Conservation (phyloP, 2,888 invertebrate genomes). For the Atrina japonica region DNA sequence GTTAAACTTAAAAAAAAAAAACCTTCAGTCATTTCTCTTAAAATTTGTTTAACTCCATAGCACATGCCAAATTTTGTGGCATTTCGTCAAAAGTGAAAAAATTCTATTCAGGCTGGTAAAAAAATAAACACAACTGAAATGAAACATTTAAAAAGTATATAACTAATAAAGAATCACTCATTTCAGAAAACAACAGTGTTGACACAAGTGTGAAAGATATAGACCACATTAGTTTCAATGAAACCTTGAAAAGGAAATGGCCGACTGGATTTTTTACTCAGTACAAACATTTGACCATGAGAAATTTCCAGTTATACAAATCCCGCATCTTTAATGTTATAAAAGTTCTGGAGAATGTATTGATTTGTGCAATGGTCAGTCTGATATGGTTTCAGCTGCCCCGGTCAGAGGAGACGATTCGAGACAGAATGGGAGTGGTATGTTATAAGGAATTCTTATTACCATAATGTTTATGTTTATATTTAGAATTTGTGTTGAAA, state of each 20-base stretch:
- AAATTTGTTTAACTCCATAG: too few relatives aligned
- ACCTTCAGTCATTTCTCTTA: too few relatives aligned
- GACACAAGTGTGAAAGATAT: too few relatives aligned
- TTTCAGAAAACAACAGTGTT: too few relatives aligned
- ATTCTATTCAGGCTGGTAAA: too few relatives aligned
- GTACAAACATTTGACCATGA: constrained; percentile 86
- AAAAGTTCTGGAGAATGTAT: constrained; percentile 86
- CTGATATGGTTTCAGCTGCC: constrained; percentile 89
- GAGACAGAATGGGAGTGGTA: constrained; percentile 88
- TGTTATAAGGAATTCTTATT: constrained; percentile 29
- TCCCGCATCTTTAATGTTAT: constrained; percentile 88
- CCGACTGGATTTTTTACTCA: constrained; percentile 91
- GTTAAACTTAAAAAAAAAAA: too few relatives aligned
- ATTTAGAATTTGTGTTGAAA: constrained; percentile 22
- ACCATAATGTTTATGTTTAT: neutral
- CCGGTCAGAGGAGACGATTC: constrained; percentile 87
- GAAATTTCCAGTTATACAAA: constrained; percentile 84
- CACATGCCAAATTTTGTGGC: too few relatives aligned
- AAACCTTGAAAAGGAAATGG: constrained; percentile 81
- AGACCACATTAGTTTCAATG: constrained; percentile 40
- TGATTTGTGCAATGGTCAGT: constrained; percentile 84
- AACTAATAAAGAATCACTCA: too few relatives aligned
- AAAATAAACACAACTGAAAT: too few relatives aligned
- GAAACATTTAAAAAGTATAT: too few relatives aligned
- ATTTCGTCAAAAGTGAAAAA: too few relatives aligned